Evolutionary conservation across 37 sponge, comb jelly and placozoan species (phyloP), one percentile per base, ranked within the genome.

Genomic region (Mnemiopsis leidyi): DNA sequence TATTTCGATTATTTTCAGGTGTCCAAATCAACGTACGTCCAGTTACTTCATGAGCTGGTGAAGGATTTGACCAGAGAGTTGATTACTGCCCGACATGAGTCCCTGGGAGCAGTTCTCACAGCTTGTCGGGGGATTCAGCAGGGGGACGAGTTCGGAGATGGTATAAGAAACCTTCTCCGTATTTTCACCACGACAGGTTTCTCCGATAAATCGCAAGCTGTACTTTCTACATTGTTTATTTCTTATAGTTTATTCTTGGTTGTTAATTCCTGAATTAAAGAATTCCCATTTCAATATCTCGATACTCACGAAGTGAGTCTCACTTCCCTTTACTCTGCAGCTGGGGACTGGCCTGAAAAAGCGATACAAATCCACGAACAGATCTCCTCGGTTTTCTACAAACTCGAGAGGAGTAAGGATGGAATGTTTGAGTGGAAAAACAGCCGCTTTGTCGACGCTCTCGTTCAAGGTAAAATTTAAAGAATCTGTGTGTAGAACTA

Each of bases 351-450:
- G 9, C 61, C 61, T 13, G 61, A 18, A 48, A 48, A 48, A 48
- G 61, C 13, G 61, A 48, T 18, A 18, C 61, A 18, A 5, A 48
- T 48, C 13, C 13, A 18, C 9, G 61, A 48, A 48, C 61, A 13
- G 13, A 48, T 48, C 61, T 48, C 13, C 5, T 18, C 61, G 9
- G 61, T 48, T 48, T 18, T 48, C 61, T 13, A 13, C n/a, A 69
- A 21, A 21, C 30, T 77, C 18, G 36, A 34, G 35, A 77, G 1
- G 3, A 37, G 75, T 93, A 35, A 21, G 0, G 38, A 69, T 36
- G 94, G 96, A 1, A 93, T 94, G 76, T 99, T 99, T 94, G 95
- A 96, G 67, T 99, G 99, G 99, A 95, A 96, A 38, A 97, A 99
- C 92, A 96, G 96, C 83, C 79, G 94, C 16, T 76, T 99, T 38